A percentile compares a stretch with the other conserved stretches of the same genome.
phyloP scores from a whole-genome alignment of 2,888 invertebrate genomes.

The Hirtodrosophila alboralis region DNA sequence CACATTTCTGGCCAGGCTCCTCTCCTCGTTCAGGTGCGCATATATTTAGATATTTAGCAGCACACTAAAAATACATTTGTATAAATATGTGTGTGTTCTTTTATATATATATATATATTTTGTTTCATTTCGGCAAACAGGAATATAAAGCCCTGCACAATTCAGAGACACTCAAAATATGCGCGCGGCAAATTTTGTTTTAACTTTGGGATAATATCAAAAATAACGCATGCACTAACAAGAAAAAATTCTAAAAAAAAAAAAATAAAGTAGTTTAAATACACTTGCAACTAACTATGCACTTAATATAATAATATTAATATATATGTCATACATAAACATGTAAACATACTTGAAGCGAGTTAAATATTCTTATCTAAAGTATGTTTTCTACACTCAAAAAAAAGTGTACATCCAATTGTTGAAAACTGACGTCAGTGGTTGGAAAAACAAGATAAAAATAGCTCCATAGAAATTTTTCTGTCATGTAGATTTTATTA shows the following conservation, averaged over 20 bases:
- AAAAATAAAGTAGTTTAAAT: conserved; percentile 25
- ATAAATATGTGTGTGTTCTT: conserved; percentile 63
- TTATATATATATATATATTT: conserved; percentile 6
- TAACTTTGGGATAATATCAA: conserved; percentile 56
- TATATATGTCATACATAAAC: too few species aligned
- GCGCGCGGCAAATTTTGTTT: conserved; percentile 44
- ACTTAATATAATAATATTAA: too few species aligned
- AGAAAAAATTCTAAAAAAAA: conserved; percentile 2
- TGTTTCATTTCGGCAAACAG: conserved; percentile 34
- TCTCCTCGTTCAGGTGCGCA: conserved; percentile 57
- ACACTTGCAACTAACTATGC: conserved; percentile 22
- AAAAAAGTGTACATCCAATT: too few species aligned
- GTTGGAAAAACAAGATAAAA: too few species aligned
- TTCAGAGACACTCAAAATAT: conserved; percentile 37
- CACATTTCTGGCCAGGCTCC: conserved; percentile 48
- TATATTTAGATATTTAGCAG: conserved; percentile 77
- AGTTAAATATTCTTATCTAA: too few species aligned
- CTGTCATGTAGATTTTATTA: too few species aligned
- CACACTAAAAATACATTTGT: conserved; percentile 75
- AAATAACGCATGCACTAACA: conserved; percentile 54
- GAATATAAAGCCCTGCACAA: conserved; percentile 55
- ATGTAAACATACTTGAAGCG: too few species aligned
- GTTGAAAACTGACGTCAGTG: too few species aligned
- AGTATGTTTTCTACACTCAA: too few species aligned
- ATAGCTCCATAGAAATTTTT: too few species aligned